Evolutionary conservation across 1,140 invertebrate species (phyloP).

Genomic region (Cyclargus thomasi): DNA sequence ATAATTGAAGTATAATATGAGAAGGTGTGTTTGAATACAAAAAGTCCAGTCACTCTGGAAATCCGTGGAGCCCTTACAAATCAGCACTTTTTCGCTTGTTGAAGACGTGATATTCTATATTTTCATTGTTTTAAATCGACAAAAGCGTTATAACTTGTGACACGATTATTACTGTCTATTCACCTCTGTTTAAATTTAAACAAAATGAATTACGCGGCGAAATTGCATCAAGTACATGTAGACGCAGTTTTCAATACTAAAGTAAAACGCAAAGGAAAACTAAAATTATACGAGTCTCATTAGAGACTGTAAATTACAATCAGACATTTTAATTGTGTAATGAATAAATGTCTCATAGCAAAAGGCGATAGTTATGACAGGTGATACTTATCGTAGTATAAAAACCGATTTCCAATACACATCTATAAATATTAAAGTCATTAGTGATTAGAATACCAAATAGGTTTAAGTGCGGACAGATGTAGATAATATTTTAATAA

Average conservation of each 20-base stretch:
- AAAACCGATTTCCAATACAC: slow-evolving; percentile 10
- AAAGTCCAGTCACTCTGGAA: too few species aligned
- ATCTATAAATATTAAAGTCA: slow-evolving; percentile 11
- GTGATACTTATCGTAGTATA: slow-evolving; percentile 8
- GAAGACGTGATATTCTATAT: too few species aligned
- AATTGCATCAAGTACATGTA: too few species aligned
- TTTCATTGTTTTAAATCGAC: too few species aligned
- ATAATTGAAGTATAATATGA: too few species aligned
- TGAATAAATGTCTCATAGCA: not conserved
- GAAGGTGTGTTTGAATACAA: too few species aligned
- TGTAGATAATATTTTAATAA: slow-evolving; percentile 13
- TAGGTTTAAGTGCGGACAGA: slow-evolving; percentile 5
- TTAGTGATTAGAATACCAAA: slow-evolving; percentile 11
- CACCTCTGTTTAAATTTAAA: too few species aligned
- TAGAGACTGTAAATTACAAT: slow-evolving; percentile 6
- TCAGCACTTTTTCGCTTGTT: too few species aligned
- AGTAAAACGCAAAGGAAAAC: slow-evolving; percentile 4
- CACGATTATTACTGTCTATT: too few species aligned
- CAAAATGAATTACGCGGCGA: too few species aligned
- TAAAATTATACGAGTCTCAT: not conserved
- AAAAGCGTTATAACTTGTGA: too few species aligned
- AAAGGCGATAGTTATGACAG: slow-evolving; percentile 11
- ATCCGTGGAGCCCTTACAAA: too few species aligned
- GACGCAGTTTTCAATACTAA: not conserved
- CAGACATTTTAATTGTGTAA: slow-evolving; percentile 13